Base-by-base conservation (phyloP, 2,888 invertebrate genomes). In the Eretmocerus hayati region DNA sequence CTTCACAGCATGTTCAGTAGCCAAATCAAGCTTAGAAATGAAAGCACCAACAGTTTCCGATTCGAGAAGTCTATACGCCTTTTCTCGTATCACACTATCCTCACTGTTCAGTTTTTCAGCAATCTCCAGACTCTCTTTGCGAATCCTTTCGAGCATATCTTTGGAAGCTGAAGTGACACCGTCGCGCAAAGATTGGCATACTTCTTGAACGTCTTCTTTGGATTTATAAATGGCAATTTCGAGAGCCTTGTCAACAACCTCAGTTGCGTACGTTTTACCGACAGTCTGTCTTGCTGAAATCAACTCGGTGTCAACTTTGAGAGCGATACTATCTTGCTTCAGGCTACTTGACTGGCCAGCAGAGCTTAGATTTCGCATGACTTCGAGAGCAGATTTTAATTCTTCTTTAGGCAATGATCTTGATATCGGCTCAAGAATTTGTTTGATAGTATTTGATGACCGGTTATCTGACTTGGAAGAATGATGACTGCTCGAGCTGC, bases 211-310 rank as follows among this genome's bases (percentile, higher is more conserved):
- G 36, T 71, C 71, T 4, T 69, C 66, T 45, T 71, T 71, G 4
- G 71, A 71, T 46, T 70, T 71, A 45, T 70, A 71, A 44, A 71
- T 67, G 2, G 71, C 71, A 8, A 69, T 65, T 36, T 70, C 71
- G 19, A 71, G 51, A 3, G 71, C 71, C 22, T 68, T 67, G 42
- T 71, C 71, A 13, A 71, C 71, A 3, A 71, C 71, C 39, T 71
- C 64, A 4, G 64, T 69, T 0, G 71, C 71, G 21, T 69, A 68
- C 3, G 64, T 61, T 41, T 66, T 65, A 0, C 67, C 71, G 3
- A 58, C 52, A 11, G 62, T 58, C 31, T 66, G 70, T 19, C 65
- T 62, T 48, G 13, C 56, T 35, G 46, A 60, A 46, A 56, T 52
- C 51, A 58, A 48, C 48, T 57, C 59, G 3, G 40, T 21, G 21